phyloP scores from a whole-genome alignment of 2,797 vertebrate genomes.

The Acipenser ruthenus region DNA sequence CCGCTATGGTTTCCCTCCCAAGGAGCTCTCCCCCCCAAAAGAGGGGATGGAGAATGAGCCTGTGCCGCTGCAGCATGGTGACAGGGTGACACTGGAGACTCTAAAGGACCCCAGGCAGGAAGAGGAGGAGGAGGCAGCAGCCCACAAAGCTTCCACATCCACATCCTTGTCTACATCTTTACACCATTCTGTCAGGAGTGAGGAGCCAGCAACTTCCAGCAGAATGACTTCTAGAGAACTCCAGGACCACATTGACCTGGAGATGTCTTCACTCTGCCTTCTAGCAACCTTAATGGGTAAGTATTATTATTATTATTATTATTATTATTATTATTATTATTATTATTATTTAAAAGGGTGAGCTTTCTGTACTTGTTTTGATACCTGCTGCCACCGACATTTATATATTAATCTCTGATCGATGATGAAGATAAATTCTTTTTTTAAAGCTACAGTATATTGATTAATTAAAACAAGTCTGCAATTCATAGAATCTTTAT shows the following conservation, averaged over 20 bases:
- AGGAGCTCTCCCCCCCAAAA: conserved; percentile 76
- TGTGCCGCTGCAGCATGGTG: conserved; percentile 84
- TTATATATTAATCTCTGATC: too few relatives aligned
- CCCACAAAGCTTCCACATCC: conserved; percentile 33
- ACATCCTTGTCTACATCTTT: conserved; percentile 20
- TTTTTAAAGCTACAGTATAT: too few relatives aligned
- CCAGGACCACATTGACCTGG: conserved; percentile 90
- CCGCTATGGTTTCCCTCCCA: conserved; percentile 88
- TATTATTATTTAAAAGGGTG: too few relatives aligned
- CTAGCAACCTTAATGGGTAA: conserved; percentile 96
- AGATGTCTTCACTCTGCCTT: conserved; percentile 97
- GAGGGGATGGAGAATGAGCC: conserved; percentile 84
- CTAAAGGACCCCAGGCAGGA: conserved; percentile 65
- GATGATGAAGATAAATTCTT: too few relatives aligned
- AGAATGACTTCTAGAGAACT: conserved; percentile 73
- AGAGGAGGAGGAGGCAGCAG: conserved; percentile 31
- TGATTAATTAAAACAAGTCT: too few relatives aligned
- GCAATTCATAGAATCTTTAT: too few relatives aligned
- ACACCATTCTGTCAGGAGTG: conserved; percentile 54
- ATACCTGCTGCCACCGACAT: too few relatives aligned
- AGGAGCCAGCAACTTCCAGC: conserved; percentile 57
- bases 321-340: too few relatives aligned
- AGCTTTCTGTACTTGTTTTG: too few relatives aligned
- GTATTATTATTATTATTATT: conserved; percentile 20
- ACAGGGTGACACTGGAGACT: conserved; percentile 87